Base-by-base conservation (phyloP, 2,113 vertebrate genomes). In the Coreoperca whiteheadi region DNA sequence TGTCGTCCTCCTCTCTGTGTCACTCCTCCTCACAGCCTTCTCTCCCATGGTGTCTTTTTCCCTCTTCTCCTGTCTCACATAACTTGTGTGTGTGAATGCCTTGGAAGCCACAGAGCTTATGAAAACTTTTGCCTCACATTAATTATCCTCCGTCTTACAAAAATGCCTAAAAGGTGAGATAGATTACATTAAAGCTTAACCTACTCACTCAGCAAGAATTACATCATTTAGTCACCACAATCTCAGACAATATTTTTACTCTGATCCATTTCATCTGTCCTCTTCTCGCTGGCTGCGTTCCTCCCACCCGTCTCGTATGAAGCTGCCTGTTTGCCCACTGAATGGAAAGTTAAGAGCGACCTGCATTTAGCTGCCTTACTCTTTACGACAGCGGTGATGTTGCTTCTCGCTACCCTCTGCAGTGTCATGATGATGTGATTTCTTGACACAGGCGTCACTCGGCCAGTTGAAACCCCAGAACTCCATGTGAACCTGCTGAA, bases 41-140 rank as follows among this genome's bases (percentile, higher is more conserved):
- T 79, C 86, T 92, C 91, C 91, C 87, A 92, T 88, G 90, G 93
- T 92, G 89, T 93, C 86, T 86, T 64, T 81, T 89, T 54, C 85
- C 61, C n/a, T 73, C 74, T 77, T 60, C 83, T 56, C 48, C 69
- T 77, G 86, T 88, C 89, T 92, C 90, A 79, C 83, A 84, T 91
- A 87, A 88, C 90, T 83, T 85, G 82, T 86, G 87, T 86, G 87
- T 71, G 65, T 51, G 30, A 81, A 91, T 90, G 83, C 90, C 86
- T 90, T 82, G 89, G 85, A 91, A 90, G 83, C 90, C 87, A 79
- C 43, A 28, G 87, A 79, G 86, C 85, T 90, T 90, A 92, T 88
- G 83, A 93, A 92, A 92, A 89, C 93, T 79, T 88, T 74, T 77
- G 78, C 81, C 65, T 67, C 89, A 78, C 89, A 93, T 90, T 75